Base-by-base conservation (phyloP, 2,797 vertebrate species). In the Denticeps clupeoides region DNA sequence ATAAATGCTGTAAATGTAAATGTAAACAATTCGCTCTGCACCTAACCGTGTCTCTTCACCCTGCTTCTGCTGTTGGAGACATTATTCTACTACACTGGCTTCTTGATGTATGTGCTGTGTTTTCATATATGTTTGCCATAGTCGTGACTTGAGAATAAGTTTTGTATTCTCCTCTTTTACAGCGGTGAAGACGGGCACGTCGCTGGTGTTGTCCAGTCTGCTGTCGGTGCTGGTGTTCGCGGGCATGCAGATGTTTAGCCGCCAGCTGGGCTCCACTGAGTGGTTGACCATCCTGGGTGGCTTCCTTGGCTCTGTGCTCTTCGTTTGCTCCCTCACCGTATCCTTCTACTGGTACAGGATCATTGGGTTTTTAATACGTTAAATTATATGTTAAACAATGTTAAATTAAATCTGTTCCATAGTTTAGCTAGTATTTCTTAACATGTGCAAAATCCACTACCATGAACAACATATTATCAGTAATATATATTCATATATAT, bases 191-290 rank as follows among this genome's bases (percentile, higher is more conserved):
- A 94, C 93, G 0, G 87, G 89, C 41, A 91, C 87, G 0, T 97
- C 93, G 0, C 70, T 97, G 40, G 87, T 90, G 2, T 84, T 97
- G 4, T 94, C 93, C 38, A 90, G 89, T 18, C 81, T 97, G 56
- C 73, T 97, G 37, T 91, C 89, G 0, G 84, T 97, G 69, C 80
- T 95, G 75, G 89, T 96, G 0, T 97, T 97, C 57, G 90, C 93
- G 1, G 93, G 92, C 31, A 97, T 97, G 93, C 93, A 97, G 87
- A 95, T 93, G 89, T 96, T 93, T 71, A 95, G 90, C 62, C 84
- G 86, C 53, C 93, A 97, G 65, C 70, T 97, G 47, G 89, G 86
- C 8, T 96, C 93, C 48, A 87, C 86, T 0, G 91, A 97, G 80
- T 96, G 89, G 91, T 81, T 95, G 38, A 97, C 93, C 51, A 93